Conservation (phyloP, 2,113 vertebrate genomes). For the Erythrolamprus reginae region DNA sequence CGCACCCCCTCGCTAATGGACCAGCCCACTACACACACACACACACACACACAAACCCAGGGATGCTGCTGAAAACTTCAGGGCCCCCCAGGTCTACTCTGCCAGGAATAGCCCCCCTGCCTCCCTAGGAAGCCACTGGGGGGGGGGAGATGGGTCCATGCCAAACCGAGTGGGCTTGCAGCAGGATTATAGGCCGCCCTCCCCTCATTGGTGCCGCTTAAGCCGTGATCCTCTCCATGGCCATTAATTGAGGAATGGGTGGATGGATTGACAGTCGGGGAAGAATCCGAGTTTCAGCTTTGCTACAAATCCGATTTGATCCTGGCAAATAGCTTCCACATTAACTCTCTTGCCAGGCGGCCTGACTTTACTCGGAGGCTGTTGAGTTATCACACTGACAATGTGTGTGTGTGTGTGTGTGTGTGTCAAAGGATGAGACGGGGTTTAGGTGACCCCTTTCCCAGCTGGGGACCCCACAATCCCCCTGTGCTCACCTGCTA, state of each 20-base stretch:
- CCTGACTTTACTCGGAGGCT: neutral
- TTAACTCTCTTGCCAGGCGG: neutral
- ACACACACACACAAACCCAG: too few species aligned
- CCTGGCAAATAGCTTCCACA: neutral
- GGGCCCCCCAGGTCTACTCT: neutral
- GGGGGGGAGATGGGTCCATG: neutral
- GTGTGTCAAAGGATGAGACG: neutral
- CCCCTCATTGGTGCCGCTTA: neutral
- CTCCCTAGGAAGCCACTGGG: neutral
- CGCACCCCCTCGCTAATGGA: fast-evolving
- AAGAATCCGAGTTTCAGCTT: neutral
- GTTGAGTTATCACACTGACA: too few species aligned
- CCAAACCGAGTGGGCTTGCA: neutral
- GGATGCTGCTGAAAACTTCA: neutral
- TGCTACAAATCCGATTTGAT: neutral
- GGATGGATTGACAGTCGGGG: neutral
- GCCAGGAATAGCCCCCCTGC: neutral
- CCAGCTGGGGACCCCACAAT: neutral
- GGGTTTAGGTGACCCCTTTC: neutral
- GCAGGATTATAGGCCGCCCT: neutral
- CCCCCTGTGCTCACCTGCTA: too few species aligned
- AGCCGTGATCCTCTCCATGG: neutral
- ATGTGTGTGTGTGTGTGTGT: too few species aligned
- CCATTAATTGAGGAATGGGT: neutral
- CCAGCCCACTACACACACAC: too few species aligned